Evolutionary conservation across 2,888 invertebrate species (phyloP).

Genomic region (Pediacus dermestoides): DNA sequence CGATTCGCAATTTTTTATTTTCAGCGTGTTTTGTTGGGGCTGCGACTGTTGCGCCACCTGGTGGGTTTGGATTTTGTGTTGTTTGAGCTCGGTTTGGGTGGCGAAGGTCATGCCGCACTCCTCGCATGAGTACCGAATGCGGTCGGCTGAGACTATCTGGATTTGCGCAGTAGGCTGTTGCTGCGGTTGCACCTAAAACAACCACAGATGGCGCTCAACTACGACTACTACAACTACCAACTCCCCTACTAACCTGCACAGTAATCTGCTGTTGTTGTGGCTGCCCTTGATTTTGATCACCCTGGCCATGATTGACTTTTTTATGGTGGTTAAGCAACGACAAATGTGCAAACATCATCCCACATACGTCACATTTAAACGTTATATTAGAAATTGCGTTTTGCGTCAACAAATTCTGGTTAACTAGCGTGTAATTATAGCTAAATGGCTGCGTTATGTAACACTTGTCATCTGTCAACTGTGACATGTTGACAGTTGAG

Average conservation of each 20-base stretch:
- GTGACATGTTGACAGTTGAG: constrained; percentile 66
- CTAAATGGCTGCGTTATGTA: constrained; percentile 73
- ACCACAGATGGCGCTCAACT: constrained; percentile 10
- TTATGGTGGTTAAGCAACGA: constrained; percentile 82
- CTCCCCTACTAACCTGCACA: too few species aligned
- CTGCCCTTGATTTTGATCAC: constrained; percentile 50
- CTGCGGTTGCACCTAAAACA: constrained; percentile 40
- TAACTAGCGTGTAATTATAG: constrained; percentile 76
- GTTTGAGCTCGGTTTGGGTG: constrained; percentile 47
- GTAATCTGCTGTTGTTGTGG: constrained; percentile 44
- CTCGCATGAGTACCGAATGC: constrained; percentile 48
- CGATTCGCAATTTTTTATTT: constrained; percentile 49
- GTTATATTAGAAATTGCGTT: constrained; percentile 77
- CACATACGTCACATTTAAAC: constrained; percentile 85
- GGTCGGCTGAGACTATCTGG: constrained; percentile 59
- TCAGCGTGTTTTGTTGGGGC: constrained; percentile 43
- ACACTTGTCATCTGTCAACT: constrained; percentile 67
- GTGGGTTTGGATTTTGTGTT: constrained; percentile 51
- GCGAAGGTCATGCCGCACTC: constrained; percentile 49
- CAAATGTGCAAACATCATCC: constrained; percentile 79
- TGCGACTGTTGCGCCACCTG: constrained; percentile 46
- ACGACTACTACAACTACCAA: too few species aligned
- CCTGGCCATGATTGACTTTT: constrained; percentile 69
- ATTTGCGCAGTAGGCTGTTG: constrained; percentile 53
- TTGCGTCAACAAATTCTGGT: constrained; percentile 80